Evolutionary conservation across 2,888 invertebrate genomes (phyloP).

Genomic region (Pandemis heparana): DNA sequence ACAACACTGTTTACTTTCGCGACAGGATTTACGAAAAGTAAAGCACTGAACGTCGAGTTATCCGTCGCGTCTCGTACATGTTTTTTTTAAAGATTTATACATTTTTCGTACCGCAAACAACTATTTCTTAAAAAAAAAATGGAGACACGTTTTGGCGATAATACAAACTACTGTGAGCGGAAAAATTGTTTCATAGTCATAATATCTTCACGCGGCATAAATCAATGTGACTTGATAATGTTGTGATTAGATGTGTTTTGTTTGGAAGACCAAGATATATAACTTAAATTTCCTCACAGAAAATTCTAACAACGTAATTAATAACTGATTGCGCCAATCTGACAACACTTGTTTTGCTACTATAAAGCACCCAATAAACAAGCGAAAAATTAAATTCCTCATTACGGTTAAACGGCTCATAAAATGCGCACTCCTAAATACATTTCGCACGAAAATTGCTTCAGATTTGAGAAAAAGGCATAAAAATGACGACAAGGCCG

Average conservation of each 20-base stretch:
- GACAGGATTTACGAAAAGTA: conserved; percentile 15
- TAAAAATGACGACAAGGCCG: conserved; percentile 24
- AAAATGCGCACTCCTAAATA: conserved; percentile 8
- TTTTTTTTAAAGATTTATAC: conserved; percentile 3
- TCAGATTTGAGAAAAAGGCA: conserved; percentile 17
- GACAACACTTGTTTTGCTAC: not conserved
- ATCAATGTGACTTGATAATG: no score
- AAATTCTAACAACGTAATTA: not conserved
- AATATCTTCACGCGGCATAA: no score
- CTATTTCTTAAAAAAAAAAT: no score
- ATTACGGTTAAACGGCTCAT: conserved; percentile 11
- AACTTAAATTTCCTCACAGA: no score
- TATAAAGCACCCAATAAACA: not conserved
- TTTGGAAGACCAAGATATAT: no score
- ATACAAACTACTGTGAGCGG: no score
- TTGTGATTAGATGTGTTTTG: no score
- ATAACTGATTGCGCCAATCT: not conserved
- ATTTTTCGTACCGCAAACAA: no score
- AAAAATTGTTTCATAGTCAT: no score
- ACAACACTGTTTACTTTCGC: conserved; percentile 14
- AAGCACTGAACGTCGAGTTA: not conserved
- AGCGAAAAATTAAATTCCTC: conserved; percentile 6
- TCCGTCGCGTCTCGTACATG: not conserved
- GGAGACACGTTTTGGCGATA: no score
- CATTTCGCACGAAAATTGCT: conserved; percentile 26